A percentile compares a stretch with the other conserved stretches of the same genome.
These are phyloP conservation scores for Todus mexicanus DNA, from an alignment of 2,797 vertebrate species.

Conservation along the genomic window DNA sequence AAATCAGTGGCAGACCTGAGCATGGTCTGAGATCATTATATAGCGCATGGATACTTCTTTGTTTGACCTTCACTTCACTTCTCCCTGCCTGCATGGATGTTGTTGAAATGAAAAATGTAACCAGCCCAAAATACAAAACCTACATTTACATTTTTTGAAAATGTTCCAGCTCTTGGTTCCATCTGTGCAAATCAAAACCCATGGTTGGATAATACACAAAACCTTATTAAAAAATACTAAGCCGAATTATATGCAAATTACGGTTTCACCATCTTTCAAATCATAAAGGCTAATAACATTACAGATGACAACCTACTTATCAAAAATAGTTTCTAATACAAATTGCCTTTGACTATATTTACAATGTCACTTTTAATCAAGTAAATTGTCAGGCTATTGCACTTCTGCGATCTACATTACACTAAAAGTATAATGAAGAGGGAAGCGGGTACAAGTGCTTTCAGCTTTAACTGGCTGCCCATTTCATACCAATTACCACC, in stretches of 20 bases:
- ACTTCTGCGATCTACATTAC: background rate
- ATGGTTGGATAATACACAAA: background rate
- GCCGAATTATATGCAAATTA: conserved; percentile 49
- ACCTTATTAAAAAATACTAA: conserved; percentile 45
- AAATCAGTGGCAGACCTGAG: background rate
- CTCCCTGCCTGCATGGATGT: background rate
- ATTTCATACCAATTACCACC: conserved; percentile 36
- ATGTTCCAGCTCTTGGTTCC: background rate
- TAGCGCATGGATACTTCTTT: background rate
- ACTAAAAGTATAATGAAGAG: background rate
- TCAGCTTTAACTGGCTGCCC: conserved; percentile 17
- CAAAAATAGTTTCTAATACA: conserved; percentile 44
- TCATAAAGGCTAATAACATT: conserved; percentile 10
- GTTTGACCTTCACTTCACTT: background rate
- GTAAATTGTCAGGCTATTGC: conserved; percentile 35
- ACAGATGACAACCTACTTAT: conserved; percentile 48
- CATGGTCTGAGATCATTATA: background rate
- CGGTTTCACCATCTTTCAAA: conserved; percentile 43
- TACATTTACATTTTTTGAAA: background rate
- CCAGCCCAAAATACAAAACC: background rate
- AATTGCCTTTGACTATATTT: conserved; percentile 64
- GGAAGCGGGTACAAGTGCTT: background rate
- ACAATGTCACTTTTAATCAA: conserved; percentile 66
- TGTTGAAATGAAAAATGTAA: background rate
- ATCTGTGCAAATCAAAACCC: conserved; percentile 14